Conservation (phyloP, 2,888 invertebrate genomes). For the Anthophora plumipes region DNA sequence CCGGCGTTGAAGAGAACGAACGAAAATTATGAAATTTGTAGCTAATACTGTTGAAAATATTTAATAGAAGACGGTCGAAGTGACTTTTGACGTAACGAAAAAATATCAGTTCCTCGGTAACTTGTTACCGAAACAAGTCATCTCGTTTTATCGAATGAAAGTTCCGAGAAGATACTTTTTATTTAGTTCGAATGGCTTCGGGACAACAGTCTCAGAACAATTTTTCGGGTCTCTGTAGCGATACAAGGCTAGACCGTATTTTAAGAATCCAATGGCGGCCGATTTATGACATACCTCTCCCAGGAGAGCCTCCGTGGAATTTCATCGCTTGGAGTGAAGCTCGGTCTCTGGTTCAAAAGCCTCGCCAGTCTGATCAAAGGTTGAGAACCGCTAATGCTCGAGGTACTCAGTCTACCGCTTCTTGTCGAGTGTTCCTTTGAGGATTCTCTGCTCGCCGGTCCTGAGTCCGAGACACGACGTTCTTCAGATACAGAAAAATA, state of each 20-base stretch:
- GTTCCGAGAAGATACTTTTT: background rate
- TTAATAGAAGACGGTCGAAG: no score
- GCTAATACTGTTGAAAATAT: no score
- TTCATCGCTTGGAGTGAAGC: constrained; percentile 84
- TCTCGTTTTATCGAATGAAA: background rate
- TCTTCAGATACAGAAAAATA: constrained; percentile 57
- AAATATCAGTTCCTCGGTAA: no score
- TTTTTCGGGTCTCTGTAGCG: background rate
- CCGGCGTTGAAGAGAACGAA: no score
- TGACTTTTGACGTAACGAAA: no score
- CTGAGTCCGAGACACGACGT: constrained; percentile 80
- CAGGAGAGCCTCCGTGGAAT: constrained; percentile 86
- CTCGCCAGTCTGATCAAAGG: constrained; percentile 86
- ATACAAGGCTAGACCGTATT: background rate
- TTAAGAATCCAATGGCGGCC: background rate
- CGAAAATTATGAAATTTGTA: no score
- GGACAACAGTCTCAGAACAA: background rate
- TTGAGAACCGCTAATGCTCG: constrained; percentile 81
- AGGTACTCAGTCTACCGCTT: constrained; percentile 78
- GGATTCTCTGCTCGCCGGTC: constrained; percentile 73
- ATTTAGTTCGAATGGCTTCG: no score
- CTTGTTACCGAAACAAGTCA: background rate
- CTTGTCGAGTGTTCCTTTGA: constrained; percentile 75
- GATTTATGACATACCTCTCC: constrained; percentile 84
- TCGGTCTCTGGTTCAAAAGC: constrained; percentile 86